A percentile compares a stretch with the other conserved stretches of the same genome.
Conservation (phyloP, 2,888 invertebrate genomes). For the Aethes cnicana region DNA sequence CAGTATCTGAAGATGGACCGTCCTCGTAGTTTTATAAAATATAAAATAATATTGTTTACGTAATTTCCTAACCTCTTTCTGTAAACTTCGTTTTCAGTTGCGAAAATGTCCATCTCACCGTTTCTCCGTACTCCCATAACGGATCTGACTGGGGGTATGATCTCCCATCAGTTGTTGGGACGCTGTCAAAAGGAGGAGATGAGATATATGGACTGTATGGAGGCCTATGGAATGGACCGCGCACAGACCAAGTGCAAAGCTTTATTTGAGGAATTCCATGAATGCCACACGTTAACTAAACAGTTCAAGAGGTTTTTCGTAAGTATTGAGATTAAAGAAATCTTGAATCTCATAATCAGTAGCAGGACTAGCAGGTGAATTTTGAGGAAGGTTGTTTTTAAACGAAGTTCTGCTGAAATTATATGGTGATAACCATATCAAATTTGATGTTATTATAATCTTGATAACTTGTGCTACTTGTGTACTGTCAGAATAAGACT, state of each 20-base stretch:
- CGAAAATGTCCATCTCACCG: constrained; percentile 84
- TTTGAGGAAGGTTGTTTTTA: too few relatives aligned
- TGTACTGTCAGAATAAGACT: too few relatives aligned
- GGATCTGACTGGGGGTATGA: constrained; percentile 85
- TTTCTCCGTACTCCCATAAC: constrained; percentile 86
- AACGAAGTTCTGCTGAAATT: too few relatives aligned
- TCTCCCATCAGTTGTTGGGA: constrained; percentile 85
- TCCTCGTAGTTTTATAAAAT: not conserved
- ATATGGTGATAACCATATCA: too few relatives aligned
- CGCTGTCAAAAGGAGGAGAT: constrained; percentile 87
- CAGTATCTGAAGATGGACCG: too few relatives aligned
- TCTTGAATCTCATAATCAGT: too few relatives aligned
- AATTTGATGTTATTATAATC: too few relatives aligned
- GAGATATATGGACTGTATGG: constrained; percentile 88
- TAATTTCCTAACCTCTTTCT: constrained; percentile 48
- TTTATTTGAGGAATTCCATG: constrained; percentile 86
- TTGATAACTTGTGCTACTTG: too few relatives aligned
- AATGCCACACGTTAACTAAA: constrained; percentile 84
- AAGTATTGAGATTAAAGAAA: constrained; percentile 37
- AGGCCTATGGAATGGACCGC: constrained; percentile 89
- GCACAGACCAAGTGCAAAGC: constrained; percentile 84
- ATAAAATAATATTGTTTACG: constrained; percentile 54
- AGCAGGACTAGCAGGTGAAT: too few relatives aligned
- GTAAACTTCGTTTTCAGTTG: constrained; percentile 33
- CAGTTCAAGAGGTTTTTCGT: constrained; percentile 84